Evolutionary conservation across 1,140 invertebrate species (phyloP).

Genomic region (Steinernema feltiae): DNA sequence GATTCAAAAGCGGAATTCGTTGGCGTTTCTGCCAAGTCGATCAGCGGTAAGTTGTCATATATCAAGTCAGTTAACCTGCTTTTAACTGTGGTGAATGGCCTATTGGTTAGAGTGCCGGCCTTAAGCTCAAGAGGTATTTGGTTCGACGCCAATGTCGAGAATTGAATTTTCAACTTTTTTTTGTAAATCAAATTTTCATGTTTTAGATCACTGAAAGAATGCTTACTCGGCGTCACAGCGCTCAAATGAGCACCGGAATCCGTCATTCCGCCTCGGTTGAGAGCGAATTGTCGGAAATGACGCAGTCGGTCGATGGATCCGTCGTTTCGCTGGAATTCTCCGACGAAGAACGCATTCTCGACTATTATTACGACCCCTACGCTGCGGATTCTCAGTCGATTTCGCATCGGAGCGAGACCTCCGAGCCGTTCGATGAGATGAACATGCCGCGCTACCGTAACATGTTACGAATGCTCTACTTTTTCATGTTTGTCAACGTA

Average conservation of each 20-base stretch:
- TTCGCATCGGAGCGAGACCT: background rate
- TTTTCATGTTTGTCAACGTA: slow-evolving; percentile 32
- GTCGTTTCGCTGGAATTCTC: slow-evolving; percentile 11
- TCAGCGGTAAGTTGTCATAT: background rate
- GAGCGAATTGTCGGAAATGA: background rate
- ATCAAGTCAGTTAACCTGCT: background rate
- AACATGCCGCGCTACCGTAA: slow-evolving; percentile 28
- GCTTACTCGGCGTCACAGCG: background rate
- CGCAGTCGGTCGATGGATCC: slow-evolving; percentile 7
- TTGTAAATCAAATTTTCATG: background rate
- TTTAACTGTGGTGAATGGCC: background rate
- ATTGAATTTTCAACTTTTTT: too few relatives aligned
- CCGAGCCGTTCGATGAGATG: slow-evolving; percentile 23
- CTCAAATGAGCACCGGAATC: background rate
- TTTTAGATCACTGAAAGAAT: background rate
- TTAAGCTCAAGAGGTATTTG: background rate
- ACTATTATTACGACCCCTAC: slow-evolving; percentile 17
- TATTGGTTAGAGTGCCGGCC: background rate
- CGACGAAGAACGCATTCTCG: slow-evolving; percentile 1
- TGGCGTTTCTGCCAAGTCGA: background rate
- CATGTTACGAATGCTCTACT: slow-evolving; percentile 41
- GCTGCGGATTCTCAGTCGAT: background rate
- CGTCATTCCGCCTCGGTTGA: background rate
- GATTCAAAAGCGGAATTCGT: background rate
- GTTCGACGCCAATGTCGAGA: too few relatives aligned